A percentile compares a stretch with the other conserved stretches of the same genome.
Evolutionary conservation across 2,113 vertebrate species (phyloP).

Genomic region (Vombatus ursinus): DNA sequence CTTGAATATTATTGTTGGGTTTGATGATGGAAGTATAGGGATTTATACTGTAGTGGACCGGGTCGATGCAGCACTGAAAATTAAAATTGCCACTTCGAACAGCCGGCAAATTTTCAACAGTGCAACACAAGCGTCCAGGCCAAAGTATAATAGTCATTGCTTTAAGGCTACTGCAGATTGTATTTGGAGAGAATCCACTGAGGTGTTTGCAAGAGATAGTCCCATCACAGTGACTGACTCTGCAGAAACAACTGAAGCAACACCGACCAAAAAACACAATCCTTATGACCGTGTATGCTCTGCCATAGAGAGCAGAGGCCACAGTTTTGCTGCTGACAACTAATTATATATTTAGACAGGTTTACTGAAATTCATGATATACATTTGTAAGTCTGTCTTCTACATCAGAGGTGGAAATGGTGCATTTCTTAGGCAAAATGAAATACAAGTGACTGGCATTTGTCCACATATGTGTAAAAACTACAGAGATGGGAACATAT

Average conservation of each 20-base stretch:
- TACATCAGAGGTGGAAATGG: constrained; percentile 51
- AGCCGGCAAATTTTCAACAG: constrained; percentile 98
- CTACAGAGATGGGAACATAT: neutral
- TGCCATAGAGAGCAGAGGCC: constrained; percentile 85
- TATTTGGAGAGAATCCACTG: constrained; percentile 96
- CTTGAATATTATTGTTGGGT: constrained; percentile 97
- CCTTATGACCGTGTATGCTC: constrained; percentile 88
- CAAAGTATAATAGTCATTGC: constrained; percentile 92
- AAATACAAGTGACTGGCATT: constrained; percentile 25
- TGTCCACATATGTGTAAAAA: constrained; percentile 38
- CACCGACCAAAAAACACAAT: constrained; percentile 95
- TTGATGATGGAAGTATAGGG: constrained; percentile 97
- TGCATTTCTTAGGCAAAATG: constrained; percentile 49
- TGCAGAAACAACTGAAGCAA: constrained; percentile 89
- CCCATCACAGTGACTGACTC: constrained; percentile 96
- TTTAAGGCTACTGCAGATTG: constrained; percentile 96
- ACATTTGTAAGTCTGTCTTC: constrained; percentile 55
- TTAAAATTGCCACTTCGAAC: constrained; percentile 99
- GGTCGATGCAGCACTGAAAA: constrained; percentile 97
- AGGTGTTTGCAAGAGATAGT: constrained; percentile 98
- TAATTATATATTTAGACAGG: constrained; percentile 56
- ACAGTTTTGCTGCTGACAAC: constrained; percentile 82
- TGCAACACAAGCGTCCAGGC: constrained; percentile 91
- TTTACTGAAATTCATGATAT: constrained; percentile 15
- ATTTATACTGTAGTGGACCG: constrained; percentile 98